These are phyloP conservation scores for Galeopterus variegatus DNA, from an alignment of 2,113 vertebrate species.

Conservation along the genomic window DNA sequence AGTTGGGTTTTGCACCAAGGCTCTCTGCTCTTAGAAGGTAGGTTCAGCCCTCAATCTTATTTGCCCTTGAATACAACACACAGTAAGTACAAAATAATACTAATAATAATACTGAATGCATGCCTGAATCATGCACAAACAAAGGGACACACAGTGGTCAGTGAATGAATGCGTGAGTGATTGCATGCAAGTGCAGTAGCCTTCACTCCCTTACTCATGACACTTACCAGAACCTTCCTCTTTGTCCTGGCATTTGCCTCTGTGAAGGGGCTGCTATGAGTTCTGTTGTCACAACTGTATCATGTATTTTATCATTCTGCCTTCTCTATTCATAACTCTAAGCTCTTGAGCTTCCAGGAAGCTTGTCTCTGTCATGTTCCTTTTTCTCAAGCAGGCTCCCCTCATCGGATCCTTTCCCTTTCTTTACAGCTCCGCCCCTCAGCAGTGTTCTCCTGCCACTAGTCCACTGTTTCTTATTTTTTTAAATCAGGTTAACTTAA, in stretches of 20 bases:
- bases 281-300: background rate
- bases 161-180: rapidly evolving
- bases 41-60: background rate
- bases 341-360: conserved; percentile 54
- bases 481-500: background rate
- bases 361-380: conserved; percentile 8
- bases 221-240: background rate
- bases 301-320: background rate
- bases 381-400: conserved; percentile 41
- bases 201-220: background rate
- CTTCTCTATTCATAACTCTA: conserved; percentile 53
- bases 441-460: too few relatives aligned
- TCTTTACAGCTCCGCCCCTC: background rate
- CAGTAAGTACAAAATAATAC: background rate
- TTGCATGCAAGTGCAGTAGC: rapidly evolving
- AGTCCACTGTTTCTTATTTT: background rate
- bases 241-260: background rate
- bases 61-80: background rate
- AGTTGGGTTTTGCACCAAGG: background rate
- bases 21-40: background rate
- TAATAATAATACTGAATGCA: too few relatives aligned
- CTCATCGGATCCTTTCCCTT: background rate
- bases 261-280: background rate
- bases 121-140: rapidly evolving
- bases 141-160: rapidly evolving